phyloP scores from a whole-genome alignment of 2,888 invertebrate species.

The Ctenicera cuprea region DNA sequence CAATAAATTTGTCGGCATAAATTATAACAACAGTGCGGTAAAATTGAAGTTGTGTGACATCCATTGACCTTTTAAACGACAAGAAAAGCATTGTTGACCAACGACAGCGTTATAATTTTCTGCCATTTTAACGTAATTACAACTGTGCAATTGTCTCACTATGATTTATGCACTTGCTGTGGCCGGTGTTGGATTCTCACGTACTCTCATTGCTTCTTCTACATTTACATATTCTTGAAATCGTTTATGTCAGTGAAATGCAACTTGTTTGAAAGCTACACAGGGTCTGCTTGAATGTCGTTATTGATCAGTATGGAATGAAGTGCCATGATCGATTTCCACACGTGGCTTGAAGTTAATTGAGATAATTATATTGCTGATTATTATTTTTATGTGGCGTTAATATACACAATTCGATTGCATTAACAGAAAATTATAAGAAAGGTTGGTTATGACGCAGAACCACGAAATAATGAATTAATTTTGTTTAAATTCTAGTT shows the following conservation, averaged over 20 bases:
- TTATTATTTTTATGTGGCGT: constrained; percentile 21
- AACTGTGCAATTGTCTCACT: constrained; percentile 33
- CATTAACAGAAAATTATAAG: neutral
- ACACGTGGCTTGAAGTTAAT: constrained; percentile 32
- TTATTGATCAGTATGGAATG: constrained; percentile 20
- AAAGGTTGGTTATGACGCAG: neutral
- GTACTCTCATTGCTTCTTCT: constrained; percentile 28
- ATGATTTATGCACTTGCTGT: constrained; percentile 32
- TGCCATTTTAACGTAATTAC: constrained; percentile 43
- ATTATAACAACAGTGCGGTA: no score
- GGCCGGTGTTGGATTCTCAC: constrained; percentile 33
- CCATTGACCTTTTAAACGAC: neutral
- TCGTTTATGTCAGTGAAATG: constrained; percentile 13
- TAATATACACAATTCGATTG: neutral
- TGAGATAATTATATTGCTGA: constrained; percentile 31
- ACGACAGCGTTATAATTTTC: constrained; percentile 39
- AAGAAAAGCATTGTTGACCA: constrained; percentile 21
- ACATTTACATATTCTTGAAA: constrained; percentile 9
- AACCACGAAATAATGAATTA: no score
- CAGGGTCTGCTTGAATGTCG: neutral
- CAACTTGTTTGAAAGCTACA: constrained; percentile 7
- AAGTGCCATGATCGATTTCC: neutral
- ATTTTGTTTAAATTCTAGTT: no score
- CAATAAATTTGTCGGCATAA: no score
- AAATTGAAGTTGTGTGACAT: neutral